These are phyloP conservation scores for Clarias macrocephalus DNA, from an alignment of 2,113 vertebrate genomes.

Conservation along the genomic window DNA sequence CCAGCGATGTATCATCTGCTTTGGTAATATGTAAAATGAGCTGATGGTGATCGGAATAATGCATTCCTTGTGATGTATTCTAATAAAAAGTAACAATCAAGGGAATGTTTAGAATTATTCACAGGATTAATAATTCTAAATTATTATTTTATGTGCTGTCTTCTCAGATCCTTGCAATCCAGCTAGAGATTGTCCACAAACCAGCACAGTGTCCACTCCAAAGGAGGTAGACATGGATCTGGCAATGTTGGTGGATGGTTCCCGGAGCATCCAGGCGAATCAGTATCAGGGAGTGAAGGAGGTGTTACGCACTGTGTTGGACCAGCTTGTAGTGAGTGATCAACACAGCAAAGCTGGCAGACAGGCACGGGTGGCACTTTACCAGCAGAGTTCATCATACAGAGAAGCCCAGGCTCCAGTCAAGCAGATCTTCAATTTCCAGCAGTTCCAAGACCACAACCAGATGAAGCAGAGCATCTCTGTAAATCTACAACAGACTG, in stretches of 20 bases:
- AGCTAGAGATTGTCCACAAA: conserved; percentile 58
- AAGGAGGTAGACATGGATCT: conserved; percentile 76
- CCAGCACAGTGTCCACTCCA: conserved; percentile 31
- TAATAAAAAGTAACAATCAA: not conserved
- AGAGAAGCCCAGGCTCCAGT: conserved; percentile 52
- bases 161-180: conserved; percentile 78
- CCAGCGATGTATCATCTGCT: conserved; percentile 77
- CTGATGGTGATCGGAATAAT: not conserved
- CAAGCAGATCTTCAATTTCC: conserved; percentile 74
- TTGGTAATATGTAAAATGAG: conserved; percentile 68
- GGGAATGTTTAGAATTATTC: not conserved
- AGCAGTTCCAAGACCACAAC: conserved; percentile 54
- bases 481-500: conserved; percentile 62
- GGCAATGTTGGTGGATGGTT: conserved; percentile 79
- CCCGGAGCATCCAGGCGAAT: conserved; percentile 67
- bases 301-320: conserved; percentile 74
- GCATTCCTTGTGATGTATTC: not conserved
- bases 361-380: conserved; percentile 72
- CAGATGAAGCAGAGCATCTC: conserved; percentile 75
- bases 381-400: conserved; percentile 73
- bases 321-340: conserved; percentile 72
- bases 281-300: conserved; percentile 70
- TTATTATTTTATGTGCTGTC: not conserved
- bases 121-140: no score
- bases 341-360: conserved; percentile 48